A percentile compares a stretch with the other conserved stretches of the same genome.
Evolutionary conservation across 1,140 invertebrate genomes (phyloP).

Genomic region (Drosophila navojoa): DNA sequence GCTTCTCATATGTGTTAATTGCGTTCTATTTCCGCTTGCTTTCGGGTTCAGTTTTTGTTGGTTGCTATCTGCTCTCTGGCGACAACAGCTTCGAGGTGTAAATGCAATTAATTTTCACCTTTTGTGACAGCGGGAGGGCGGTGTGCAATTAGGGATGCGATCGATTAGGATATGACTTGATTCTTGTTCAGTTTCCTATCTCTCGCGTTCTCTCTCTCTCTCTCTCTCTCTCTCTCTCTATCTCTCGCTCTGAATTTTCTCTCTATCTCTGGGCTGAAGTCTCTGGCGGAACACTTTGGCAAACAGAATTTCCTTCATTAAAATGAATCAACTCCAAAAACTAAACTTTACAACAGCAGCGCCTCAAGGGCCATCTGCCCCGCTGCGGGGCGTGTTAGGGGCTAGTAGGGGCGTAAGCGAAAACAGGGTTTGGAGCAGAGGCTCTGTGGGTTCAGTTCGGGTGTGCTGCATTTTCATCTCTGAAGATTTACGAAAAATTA

Average conservation of each 20-base stretch:
- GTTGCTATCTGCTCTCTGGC: not conserved
- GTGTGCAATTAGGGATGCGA: slow-evolving; percentile 11
- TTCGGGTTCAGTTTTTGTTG: not conserved
- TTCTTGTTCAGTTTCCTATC: slow-evolving; percentile 7
- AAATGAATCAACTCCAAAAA: slow-evolving; percentile 65
- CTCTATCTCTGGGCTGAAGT: slow-evolving; percentile 44
- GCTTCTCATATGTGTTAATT: slow-evolving; percentile 55
- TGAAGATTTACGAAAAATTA: slow-evolving; percentile 74
- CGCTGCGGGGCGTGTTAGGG: not conserved
- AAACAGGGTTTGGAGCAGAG: no score
- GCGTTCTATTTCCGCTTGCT: slow-evolving; percentile 27
- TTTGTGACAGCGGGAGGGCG: slow-evolving; percentile 21
- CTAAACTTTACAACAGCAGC: slow-evolving; percentile 52
- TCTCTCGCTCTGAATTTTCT: slow-evolving; percentile 9
- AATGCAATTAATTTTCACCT: slow-evolving; percentile 48
- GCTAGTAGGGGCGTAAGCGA: not conserved
- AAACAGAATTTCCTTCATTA: slow-evolving; percentile 67
- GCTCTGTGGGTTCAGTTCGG: not conserved
- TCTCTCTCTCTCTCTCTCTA: not conserved
- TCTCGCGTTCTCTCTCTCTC: not conserved
- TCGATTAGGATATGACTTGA: slow-evolving; percentile 31
- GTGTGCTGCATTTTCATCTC: slow-evolving; percentile 39
- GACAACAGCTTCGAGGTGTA: slow-evolving; percentile 47
- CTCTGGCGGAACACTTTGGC: slow-evolving; percentile 44
- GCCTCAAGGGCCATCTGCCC: slow-evolving; percentile 39